Evolutionary conservation across 1,140 invertebrate genomes (phyloP).

Genomic region (Aporrectodea caliginosa): DNA sequence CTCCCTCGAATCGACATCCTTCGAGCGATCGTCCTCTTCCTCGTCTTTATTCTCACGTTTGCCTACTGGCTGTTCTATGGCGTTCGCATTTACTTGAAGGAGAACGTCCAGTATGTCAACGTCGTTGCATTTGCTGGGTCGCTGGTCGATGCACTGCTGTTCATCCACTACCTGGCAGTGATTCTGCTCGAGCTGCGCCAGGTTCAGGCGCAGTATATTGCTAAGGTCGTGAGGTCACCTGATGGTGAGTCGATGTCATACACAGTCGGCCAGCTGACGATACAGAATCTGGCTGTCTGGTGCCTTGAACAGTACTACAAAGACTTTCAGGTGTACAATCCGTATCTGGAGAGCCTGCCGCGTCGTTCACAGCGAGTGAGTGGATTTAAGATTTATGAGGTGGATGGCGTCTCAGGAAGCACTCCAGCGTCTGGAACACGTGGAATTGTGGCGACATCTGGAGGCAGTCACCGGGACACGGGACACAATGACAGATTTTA

Average conservation of each 20-base stretch:
- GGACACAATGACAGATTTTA: conserved; percentile 96
- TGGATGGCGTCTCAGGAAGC: conserved; percentile 66
- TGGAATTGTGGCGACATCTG: conserved; percentile 62
- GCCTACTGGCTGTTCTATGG: conserved; percentile 97
- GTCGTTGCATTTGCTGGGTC: conserved; percentile 86
- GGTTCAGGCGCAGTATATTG: conserved; percentile 79
- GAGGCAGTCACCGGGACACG: conserved; percentile 66
- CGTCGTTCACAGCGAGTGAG: conserved; percentile 42
- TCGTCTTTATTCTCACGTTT: conserved; percentile 88
- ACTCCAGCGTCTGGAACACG: conserved; percentile 58
- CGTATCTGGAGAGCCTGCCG: conserved; percentile 66
- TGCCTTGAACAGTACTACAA: conserved; percentile 91
- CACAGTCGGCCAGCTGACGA: conserved; percentile 83
- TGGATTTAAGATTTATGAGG: conserved; percentile 95
- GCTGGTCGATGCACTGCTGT: conserved; percentile 85
- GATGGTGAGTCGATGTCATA: conserved; percentile 75
- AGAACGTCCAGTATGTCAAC: conserved; percentile 56
- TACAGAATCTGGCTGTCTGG: conserved; percentile 90
- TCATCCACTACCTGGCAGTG: conserved; percentile 91
- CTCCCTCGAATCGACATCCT: conserved; percentile 91
- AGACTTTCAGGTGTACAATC: conserved; percentile 94
- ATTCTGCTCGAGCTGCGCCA: conserved; percentile 88
- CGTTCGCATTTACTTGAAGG: conserved; percentile 68
- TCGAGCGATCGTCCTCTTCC: conserved; percentile 76
- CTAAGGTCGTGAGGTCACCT: conserved; percentile 87